Evolutionary conservation across 92 coral and sea anemone species (phyloP), one percentile per base, ranked within the genome.

Genomic region (Pocillopora grandis): DNA sequence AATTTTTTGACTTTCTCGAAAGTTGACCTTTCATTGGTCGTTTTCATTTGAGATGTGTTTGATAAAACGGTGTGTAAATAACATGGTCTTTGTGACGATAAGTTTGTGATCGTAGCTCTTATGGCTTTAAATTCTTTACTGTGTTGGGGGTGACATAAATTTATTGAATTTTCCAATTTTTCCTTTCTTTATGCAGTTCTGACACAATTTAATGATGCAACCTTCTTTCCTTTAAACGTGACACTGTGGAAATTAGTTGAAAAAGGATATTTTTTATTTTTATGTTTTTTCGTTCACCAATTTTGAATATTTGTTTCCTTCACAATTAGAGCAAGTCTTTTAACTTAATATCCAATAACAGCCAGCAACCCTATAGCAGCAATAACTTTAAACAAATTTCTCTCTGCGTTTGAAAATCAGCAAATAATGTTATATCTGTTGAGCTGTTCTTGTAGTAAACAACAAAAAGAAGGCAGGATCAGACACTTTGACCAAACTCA

Each of bases 11-110:
- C 10, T 63, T 36, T 23, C 14, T 49, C 65, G 9, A 42, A 80
- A 62, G 48, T 62, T 52, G 66, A 18, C 64, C 66, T 81, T 49
- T 59, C 58, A 81, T 71, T 81, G 85, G 86, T 52, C 23, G 17
- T 33, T 35, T 48, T 62, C 71, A 16, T 49, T 64, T 31, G 70
- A 60, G 36, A 9, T 11, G 42, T 21, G 71, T 61, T 64, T 16
- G 68, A 12, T 27, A 78, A 65, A 78, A 78, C 48, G 27, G 82
- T 68, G 66, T 75, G 77, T 71, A 66, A 79, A 79, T 66, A 79
- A 3, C 36, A 55, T 17, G 12, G 79, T 76, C 55, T 23, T 55
- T 79, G 42, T 66, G 27, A 36, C 20, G 75, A 16, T 66, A 79
- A 66, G 61, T 78, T n/a, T 63, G 82, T 78, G 72, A 21, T 65